Conservation (phyloP, 2,797 vertebrate genomes). For the Ispidina lecontei region DNA sequence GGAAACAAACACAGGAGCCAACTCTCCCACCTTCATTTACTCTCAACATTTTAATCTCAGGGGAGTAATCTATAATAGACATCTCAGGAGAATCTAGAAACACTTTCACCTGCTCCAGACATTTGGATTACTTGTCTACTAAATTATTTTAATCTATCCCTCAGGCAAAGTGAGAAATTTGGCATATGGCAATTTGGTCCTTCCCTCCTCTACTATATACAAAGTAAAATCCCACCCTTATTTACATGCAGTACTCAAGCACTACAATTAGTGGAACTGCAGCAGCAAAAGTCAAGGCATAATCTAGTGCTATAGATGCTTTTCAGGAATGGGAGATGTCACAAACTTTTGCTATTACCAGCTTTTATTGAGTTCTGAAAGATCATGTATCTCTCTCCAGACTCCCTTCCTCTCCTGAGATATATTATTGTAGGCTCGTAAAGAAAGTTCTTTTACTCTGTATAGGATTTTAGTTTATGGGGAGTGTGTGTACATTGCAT, state of each 20-base stretch:
- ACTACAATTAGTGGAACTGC: background rate
- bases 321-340: background rate
- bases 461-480: background rate
- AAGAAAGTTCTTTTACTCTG: background rate
- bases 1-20: background rate
- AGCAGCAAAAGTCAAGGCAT: background rate
- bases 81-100: background rate
- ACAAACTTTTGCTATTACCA: background rate
- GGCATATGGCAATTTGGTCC: background rate
- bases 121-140: slow-evolving; percentile 21
- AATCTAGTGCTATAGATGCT: background rate
- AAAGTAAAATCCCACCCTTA: background rate
- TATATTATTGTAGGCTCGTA: background rate
- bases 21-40: background rate
- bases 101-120: background rate
- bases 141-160: slow-evolving; percentile 13
- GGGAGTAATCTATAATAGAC: background rate
- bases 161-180: slow-evolving; percentile 12
- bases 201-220: background rate
- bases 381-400: background rate
- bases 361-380: background rate
- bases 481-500: background rate
- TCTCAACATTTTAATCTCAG: background rate
- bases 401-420: background rate
- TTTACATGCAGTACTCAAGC: background rate